Evolutionary conservation across 2,888 invertebrate species (phyloP).

Genomic region (Glyphotaelius pellucidus): DNA sequence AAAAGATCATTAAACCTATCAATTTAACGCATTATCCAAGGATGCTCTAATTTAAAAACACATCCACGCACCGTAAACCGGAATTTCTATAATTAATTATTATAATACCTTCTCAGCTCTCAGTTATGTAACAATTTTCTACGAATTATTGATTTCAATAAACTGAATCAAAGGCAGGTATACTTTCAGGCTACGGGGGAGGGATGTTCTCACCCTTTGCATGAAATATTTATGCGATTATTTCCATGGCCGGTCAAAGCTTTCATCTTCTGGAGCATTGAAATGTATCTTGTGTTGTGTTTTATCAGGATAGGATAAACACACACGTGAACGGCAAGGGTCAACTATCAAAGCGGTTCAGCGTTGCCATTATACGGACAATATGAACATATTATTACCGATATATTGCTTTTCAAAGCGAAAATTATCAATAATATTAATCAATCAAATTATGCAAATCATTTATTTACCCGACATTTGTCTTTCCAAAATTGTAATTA

Average conservation of each 20-base stretch:
- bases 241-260: background rate
- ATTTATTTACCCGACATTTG: no score
- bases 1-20: no score
- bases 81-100: no score
- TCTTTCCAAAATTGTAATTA: no score
- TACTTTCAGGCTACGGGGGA: background rate
- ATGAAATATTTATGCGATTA: background rate
- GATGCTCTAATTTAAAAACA: no score
- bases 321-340: background rate
- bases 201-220: background rate
- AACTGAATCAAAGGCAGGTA: background rate
- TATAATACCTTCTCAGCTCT: background rate
- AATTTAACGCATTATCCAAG: no score
- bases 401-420: background rate
- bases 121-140: background rate
- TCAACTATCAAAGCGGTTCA: background rate
- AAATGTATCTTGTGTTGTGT: background rate
- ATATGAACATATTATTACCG: background rate
- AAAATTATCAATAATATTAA: background rate
- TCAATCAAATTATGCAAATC: no score
- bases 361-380: background rate
- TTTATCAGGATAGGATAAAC: background rate
- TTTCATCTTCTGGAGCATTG: background rate
- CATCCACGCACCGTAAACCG: no score
- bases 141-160: background rate